Evolutionary conservation across 2,113 vertebrate genomes (phyloP).

Genomic region (Microtus montanus): DNA sequence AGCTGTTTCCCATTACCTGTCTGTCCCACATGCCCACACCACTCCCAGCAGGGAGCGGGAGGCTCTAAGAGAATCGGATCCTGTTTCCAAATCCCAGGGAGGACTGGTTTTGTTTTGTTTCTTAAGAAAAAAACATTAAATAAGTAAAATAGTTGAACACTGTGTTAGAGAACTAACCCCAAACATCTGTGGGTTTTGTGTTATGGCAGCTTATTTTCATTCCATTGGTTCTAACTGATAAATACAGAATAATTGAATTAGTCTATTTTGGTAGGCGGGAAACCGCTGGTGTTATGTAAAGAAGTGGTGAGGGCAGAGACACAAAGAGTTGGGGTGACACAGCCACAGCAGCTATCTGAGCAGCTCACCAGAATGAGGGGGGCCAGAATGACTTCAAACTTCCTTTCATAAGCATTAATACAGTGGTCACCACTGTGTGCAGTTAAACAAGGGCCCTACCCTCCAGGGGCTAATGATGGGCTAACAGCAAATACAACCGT

Average conservation of each 20-base stretch:
- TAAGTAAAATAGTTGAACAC: constrained; percentile 67
- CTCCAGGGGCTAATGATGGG: not conserved
- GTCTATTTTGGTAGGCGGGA: constrained; percentile 40
- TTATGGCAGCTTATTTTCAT: constrained; percentile 68
- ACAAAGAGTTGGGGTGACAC: not conserved
- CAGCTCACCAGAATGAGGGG: not conserved
- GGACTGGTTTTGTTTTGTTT: constrained; percentile 64
- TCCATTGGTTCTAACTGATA: constrained; percentile 69
- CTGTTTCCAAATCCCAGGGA: constrained; percentile 54
- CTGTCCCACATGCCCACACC: constrained; percentile 46
- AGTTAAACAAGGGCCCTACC: not conserved
- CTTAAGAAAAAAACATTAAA: constrained; percentile 73
- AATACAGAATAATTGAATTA: constrained; percentile 70
- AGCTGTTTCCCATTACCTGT: constrained; percentile 73
- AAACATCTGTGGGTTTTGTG: constrained; percentile 58
- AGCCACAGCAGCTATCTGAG: not conserved
- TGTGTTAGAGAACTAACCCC: constrained; percentile 66
- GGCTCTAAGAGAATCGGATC: constrained; percentile 22
- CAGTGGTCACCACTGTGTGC: too few species aligned
- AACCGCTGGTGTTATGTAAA: constrained; percentile 58
- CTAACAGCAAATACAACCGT: not conserved
- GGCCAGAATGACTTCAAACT: not conserved
- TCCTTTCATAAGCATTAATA: not conserved
- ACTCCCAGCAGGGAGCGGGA: not conserved
- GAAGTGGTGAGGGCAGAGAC: not conserved